phyloP scores from a whole-genome alignment of 2,797 vertebrate species.

The Allobates femoralis region DNA sequence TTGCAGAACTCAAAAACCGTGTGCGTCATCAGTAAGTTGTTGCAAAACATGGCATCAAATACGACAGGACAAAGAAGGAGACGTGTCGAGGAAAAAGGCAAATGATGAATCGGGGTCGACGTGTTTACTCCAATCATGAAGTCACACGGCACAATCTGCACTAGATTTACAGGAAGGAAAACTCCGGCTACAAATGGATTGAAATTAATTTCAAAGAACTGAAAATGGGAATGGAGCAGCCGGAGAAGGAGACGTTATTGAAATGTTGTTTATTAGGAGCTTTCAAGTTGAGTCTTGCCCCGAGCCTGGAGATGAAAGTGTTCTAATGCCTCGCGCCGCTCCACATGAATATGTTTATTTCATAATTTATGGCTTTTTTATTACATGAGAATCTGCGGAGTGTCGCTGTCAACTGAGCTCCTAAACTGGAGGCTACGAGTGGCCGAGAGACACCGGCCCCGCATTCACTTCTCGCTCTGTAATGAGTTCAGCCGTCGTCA shows the following conservation, averaged over 20 bases:
- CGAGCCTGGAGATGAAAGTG: conserved; percentile 55
- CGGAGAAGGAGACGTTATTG: conserved; percentile 9
- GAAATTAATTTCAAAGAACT: conserved; percentile 30
- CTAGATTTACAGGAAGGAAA: conserved; percentile 15
- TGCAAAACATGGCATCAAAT: too few species aligned
- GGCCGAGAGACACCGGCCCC: neutral
- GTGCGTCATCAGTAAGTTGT: too few species aligned
- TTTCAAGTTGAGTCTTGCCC: conserved; percentile 57
- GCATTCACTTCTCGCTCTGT: neutral
- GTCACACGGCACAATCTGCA: neutral
- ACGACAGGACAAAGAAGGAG: too few species aligned
- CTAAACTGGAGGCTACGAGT: neutral
- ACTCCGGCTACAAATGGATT: conserved; percentile 10
- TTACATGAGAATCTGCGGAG: neutral
- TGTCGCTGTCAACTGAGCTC: conserved; percentile 12
- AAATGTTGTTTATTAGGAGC: conserved; percentile 52
- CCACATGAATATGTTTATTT: conserved; percentile 44
- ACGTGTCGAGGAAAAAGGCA: too few species aligned
- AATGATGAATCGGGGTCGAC: neutral
- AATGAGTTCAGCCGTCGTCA: neutral
- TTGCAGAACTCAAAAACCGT: too few species aligned
- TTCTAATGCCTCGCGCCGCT: conserved; percentile 32
- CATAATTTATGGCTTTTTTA: conserved; percentile 49
- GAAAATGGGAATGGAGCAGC: conserved; percentile 23
- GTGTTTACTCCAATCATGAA: neutral